Evolutionary conservation across 2,113 vertebrate species (phyloP).

Genomic region (Bubo bubo): DNA sequence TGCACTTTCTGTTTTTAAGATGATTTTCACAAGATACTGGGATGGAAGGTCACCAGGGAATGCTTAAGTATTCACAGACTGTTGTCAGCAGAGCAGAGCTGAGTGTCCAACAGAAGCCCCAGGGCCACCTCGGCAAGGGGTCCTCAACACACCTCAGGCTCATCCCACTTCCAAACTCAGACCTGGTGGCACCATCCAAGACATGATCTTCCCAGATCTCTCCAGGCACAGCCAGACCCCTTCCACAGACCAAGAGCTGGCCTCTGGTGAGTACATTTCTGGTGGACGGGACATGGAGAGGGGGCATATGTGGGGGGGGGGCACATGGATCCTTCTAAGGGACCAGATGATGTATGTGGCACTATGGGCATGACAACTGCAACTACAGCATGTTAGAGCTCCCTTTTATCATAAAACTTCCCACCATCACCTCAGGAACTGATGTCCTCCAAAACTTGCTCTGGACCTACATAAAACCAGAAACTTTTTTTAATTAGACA

Average conservation of each 20-base stretch:
- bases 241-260: not conserved
- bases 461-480: not conserved
- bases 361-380: not conserved
- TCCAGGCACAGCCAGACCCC: not conserved
- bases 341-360: not conserved
- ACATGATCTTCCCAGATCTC: not conserved
- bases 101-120: not conserved
- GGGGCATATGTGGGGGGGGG: not conserved
- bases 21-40: not conserved
- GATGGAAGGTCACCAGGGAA: not conserved
- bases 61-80: not conserved
- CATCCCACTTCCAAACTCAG: not conserved
- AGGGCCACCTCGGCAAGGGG: not conserved
- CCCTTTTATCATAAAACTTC: not conserved
- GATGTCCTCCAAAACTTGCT: fast-evolving
- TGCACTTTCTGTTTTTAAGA: not conserved
- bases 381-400: not conserved
- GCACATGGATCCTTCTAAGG: not conserved
- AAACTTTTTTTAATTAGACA: not conserved
- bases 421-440: not conserved
- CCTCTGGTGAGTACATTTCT: conserved; percentile 11
- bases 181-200: not conserved
- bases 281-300: not conserved
- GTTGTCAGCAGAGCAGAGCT: not conserved
- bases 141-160: not conserved